phyloP scores from a whole-genome alignment of 2,888 invertebrate species.

The Scaptomyza cyrtandrae region DNA sequence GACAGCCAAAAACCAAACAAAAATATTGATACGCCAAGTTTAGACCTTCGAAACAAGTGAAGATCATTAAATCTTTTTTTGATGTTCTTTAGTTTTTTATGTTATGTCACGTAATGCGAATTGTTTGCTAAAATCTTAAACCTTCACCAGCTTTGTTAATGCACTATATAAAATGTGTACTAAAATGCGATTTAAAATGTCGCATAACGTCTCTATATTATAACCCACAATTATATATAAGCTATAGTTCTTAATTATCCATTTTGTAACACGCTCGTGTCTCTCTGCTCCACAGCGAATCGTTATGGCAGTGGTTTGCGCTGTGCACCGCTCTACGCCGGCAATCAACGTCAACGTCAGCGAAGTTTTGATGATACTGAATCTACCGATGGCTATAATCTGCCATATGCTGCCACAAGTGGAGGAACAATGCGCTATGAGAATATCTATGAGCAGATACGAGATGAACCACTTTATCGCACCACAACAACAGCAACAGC shows the following conservation, averaged over 20 bases:
- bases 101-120: background rate
- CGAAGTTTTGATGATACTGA: constrained; percentile 85
- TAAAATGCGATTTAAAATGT: too few relatives aligned
- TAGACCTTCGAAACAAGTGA: too few relatives aligned
- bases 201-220: too few relatives aligned
- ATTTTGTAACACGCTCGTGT: too few relatives aligned
- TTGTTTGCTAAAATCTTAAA: background rate
- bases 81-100: background rate
- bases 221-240: too few relatives aligned
- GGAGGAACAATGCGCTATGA: constrained; percentile 83
- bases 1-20: constrained; percentile 18
- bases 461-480: constrained; percentile 85
- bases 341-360: constrained; percentile 78
- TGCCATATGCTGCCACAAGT: constrained; percentile 71
- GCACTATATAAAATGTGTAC: too few relatives aligned
- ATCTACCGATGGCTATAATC: constrained; percentile 84
- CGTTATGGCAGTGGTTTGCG: constrained; percentile 77
- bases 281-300: constrained; percentile 47
- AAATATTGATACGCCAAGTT: too few relatives aligned
- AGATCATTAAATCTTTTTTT: too few relatives aligned
- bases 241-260: too few relatives aligned
- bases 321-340: constrained; percentile 61
- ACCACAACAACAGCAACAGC: constrained; percentile 68
- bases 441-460: constrained; percentile 86
- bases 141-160: background rate